Conservation (phyloP, 2,888 invertebrate species). For the Priocnemis perturbator region DNA sequence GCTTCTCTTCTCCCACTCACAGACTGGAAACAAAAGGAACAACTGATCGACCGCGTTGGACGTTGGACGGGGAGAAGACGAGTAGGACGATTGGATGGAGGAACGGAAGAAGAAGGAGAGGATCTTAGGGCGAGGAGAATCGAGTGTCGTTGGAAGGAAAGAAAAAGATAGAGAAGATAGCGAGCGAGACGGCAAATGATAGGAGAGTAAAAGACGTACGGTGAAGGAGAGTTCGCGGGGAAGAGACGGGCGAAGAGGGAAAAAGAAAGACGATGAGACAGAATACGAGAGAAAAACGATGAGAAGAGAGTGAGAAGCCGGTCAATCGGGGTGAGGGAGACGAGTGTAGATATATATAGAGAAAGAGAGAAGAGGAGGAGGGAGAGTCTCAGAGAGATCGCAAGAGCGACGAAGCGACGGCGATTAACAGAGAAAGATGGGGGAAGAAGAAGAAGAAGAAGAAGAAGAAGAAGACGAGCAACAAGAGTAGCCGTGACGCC, state of each 20-base stretch:
- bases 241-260: slow-evolving; percentile 2
- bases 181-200: too few species aligned
- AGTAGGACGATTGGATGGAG: slow-evolving; percentile 1
- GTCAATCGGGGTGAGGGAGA: slow-evolving; percentile 27
- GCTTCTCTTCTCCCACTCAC: slow-evolving; percentile 40
- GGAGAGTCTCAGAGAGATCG: slow-evolving; percentile 17
- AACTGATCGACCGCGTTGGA: slow-evolving; percentile 31
- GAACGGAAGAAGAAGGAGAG: slow-evolving; percentile 25
- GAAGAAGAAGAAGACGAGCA: slow-evolving; percentile 52
- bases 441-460: slow-evolving; percentile 41
- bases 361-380: slow-evolving; percentile 25
- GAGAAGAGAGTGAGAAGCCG: slow-evolving; percentile 21
- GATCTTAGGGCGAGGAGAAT: slow-evolving; percentile 17
- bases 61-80: slow-evolving; percentile 17
- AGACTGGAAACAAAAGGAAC: slow-evolving; percentile 48
- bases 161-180: background rate
- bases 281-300: slow-evolving; percentile 27
- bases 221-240: slow-evolving; percentile 17
- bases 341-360: slow-evolving; percentile 32
- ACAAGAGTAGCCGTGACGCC: slow-evolving; percentile 64
- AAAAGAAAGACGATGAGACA: slow-evolving; percentile 13
- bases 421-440: slow-evolving; percentile 34
- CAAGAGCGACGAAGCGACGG: slow-evolving; percentile 29
- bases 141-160: slow-evolving; percentile 3
- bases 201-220: too few species aligned